These are phyloP conservation scores for Poliocrania exsul DNA, from an alignment of 2,797 vertebrate species.

Conservation along the genomic window DNA sequence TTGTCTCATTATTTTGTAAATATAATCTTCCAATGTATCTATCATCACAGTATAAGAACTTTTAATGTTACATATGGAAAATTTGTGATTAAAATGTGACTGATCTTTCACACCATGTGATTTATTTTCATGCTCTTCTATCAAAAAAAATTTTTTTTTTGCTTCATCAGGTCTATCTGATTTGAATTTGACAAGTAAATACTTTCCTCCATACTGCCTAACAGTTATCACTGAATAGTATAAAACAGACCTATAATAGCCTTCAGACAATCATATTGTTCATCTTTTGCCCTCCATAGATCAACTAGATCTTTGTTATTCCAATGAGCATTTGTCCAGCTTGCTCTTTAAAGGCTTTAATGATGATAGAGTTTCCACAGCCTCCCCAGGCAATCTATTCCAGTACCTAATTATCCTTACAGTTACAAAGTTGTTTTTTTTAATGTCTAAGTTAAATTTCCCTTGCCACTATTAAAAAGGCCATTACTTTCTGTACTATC, in stretches of 20 bases:
- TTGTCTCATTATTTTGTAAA: background rate
- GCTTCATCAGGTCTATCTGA: background rate
- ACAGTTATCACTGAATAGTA: background rate
- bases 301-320: background rate
- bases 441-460: conserved; percentile 21
- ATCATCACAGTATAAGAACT: background rate
- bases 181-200: background rate
- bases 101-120: background rate
- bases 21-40: background rate
- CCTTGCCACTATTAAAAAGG: background rate
- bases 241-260: background rate
- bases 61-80: background rate
- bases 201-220: background rate
- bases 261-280: background rate
- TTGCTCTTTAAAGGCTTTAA: background rate
- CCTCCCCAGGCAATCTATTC: background rate
- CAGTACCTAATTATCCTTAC: background rate
- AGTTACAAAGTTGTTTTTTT: background rate
- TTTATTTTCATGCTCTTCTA: background rate
- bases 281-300: background rate
- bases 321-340: background rate
- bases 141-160: background rate
- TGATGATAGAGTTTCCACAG: background rate
- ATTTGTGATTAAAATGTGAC: background rate
- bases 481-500: background rate